These are phyloP conservation scores for Parnassius mnemosyne DNA, from an alignment of 2,888 invertebrate genomes.

Conservation along the genomic window DNA sequence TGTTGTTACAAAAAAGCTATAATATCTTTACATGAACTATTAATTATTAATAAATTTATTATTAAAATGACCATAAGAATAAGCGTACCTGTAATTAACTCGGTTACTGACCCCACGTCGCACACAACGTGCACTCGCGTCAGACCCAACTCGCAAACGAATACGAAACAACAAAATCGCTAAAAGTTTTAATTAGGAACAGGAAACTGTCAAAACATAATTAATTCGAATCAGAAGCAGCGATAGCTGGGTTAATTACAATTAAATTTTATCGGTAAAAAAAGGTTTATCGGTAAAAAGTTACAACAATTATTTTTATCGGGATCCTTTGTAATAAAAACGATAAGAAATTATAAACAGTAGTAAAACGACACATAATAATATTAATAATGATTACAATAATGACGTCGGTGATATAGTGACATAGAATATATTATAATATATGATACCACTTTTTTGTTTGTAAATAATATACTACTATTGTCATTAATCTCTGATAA, in stretches of 20 bases:
- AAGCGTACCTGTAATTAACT: background rate
- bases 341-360: background rate
- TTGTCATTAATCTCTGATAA: too few species aligned
- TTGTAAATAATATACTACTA: too few species aligned
- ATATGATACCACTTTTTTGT: too few species aligned
- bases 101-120: background rate
- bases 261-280: too few species aligned
- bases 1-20: too few species aligned
- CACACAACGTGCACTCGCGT: background rate
- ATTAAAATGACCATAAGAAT: background rate
- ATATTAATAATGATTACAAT: too few species aligned
- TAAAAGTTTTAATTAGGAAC: constrained; percentile 8
- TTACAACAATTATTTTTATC: constrained; percentile 13
- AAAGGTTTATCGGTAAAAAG: constrained; percentile 5
- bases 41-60: too few species aligned
- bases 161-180: background rate
- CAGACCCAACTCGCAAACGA: background rate
- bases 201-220: constrained; percentile 2
- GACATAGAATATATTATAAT: too few species aligned
- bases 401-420: too few species aligned
- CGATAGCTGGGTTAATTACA: constrained; percentile 4
- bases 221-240: background rate
- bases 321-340: background rate
- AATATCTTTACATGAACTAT: too few species aligned
- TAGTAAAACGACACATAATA: too few species aligned